These are phyloP conservation scores for Tinea pellionella DNA, from an alignment of 2,888 invertebrate species.

Conservation along the genomic window DNA sequence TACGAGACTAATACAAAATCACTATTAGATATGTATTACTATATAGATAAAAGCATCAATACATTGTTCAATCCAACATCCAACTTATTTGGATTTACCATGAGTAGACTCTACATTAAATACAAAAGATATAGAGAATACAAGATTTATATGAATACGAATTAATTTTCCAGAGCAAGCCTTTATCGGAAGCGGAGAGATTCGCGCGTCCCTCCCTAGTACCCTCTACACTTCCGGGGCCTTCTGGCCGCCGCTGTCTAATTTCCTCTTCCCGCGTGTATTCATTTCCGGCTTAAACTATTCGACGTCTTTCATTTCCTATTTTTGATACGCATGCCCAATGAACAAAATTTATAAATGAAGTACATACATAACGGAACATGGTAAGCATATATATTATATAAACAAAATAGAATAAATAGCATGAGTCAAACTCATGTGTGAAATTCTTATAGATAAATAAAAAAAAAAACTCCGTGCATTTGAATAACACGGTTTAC, in stretches of 20 bases:
- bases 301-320: conserved; percentile 51
- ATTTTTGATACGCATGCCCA: conserved; percentile 20
- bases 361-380: background rate
- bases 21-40: background rate
- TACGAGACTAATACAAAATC: background rate
- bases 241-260: conserved; percentile 49
- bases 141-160: too few relatives aligned
- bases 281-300: conserved; percentile 60
- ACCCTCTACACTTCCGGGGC: conserved; percentile 45
- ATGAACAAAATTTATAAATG: background rate
- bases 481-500: too few relatives aligned
- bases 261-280: conserved; percentile 65
- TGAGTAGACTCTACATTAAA: too few relatives aligned
- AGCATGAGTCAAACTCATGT: too few relatives aligned
- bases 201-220: conserved; percentile 24
- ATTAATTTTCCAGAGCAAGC: conserved; percentile 40
- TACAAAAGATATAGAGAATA: background rate
- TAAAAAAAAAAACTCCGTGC: too few relatives aligned
- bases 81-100: too few relatives aligned
- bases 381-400: too few relatives aligned
- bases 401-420: too few relatives aligned
- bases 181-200: conserved; percentile 48
- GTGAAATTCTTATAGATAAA: too few relatives aligned
- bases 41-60: too few relatives aligned
- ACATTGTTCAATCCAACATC: too few relatives aligned